Percentiles rank a stretch among this genome's conserved stretches.
Evolutionary conservation across 2,113 vertebrate genomes (phyloP).

Genomic region (Agapornis roseicollis): DNA sequence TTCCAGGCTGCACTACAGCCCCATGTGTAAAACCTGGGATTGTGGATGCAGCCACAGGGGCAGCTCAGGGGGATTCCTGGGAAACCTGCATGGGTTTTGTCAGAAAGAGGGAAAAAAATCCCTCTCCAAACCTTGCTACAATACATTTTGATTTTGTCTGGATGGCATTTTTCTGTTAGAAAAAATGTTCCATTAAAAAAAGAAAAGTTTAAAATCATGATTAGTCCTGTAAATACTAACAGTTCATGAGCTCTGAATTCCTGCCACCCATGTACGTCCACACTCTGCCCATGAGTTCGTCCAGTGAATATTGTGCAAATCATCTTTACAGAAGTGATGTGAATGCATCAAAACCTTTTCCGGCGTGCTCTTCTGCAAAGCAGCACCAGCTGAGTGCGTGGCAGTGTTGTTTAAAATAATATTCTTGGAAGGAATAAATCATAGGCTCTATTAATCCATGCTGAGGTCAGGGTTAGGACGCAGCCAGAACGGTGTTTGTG

Average conservation of each 20-base stretch:
- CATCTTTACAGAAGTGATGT: accelerated
- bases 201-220: neutral
- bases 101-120: neutral
- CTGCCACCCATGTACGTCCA: accelerated
- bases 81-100: neutral
- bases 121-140: neutral
- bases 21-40: accelerated
- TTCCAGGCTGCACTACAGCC: neutral
- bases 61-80: neutral
- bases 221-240: neutral
- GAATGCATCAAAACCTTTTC: neutral
- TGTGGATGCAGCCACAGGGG: accelerated
- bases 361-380: accelerated
- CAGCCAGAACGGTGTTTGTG: accelerated
- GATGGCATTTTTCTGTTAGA: neutral
- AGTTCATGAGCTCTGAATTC: accelerated
- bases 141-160: neutral
- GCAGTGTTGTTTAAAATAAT: accelerated
- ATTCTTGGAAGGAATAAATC: neutral
- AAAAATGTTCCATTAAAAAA: neutral
- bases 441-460: neutral
- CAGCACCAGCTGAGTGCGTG: neutral
- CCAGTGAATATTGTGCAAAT: accelerated
- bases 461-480: neutral
- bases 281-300: accelerated